These are phyloP conservation scores for Chromoteleia sp. DNA, from an alignment of 2,888 invertebrate genomes.

Conservation along the genomic window DNA sequence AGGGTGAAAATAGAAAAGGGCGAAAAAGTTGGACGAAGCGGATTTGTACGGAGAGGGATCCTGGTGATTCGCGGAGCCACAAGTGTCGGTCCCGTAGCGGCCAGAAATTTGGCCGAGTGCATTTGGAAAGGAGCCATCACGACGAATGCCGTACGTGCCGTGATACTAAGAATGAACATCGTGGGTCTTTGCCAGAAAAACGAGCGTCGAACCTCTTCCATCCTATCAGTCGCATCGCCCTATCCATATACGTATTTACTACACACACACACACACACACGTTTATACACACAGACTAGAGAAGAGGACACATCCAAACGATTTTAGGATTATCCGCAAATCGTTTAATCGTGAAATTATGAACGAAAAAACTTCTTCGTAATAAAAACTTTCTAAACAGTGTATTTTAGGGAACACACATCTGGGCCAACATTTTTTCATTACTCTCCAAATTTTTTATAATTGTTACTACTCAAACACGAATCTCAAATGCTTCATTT, in stretches of 20 bases:
- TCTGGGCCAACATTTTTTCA: conserved; percentile 46
- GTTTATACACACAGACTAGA: too few species aligned
- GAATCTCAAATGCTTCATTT: background rate
- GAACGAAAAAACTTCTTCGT: conserved; percentile 28
- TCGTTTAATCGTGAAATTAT: conserved; percentile 65
- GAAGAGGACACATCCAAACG: conserved; percentile 23
- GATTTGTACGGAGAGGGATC: conserved; percentile 38
- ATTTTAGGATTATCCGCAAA: conserved; percentile 63
- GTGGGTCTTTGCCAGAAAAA: conserved; percentile 46
- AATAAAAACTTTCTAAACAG: conserved; percentile 53
- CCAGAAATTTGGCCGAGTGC: conserved; percentile 56
- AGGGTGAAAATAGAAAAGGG: conserved; percentile 22
- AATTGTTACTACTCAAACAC: conserved; percentile 7
- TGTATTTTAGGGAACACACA: conserved; percentile 28
- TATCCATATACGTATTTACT: background rate
- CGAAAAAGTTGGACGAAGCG: conserved; percentile 24
- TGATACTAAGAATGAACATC: conserved; percentile 51
- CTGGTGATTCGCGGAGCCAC: conserved; percentile 48
- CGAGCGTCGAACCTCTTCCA: conserved; percentile 3
- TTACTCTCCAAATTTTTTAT: conserved; percentile 10
- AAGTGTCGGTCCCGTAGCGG: conserved; percentile 64
- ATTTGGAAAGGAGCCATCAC: conserved; percentile 70
- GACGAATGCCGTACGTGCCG: conserved; percentile 44
- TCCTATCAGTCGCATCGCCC: background rate
- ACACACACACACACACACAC: too few species aligned